These are phyloP conservation scores for Isaurus tuberculatus DNA, from an alignment of 92 coral and sea anemone species.

Conservation along the genomic window DNA sequence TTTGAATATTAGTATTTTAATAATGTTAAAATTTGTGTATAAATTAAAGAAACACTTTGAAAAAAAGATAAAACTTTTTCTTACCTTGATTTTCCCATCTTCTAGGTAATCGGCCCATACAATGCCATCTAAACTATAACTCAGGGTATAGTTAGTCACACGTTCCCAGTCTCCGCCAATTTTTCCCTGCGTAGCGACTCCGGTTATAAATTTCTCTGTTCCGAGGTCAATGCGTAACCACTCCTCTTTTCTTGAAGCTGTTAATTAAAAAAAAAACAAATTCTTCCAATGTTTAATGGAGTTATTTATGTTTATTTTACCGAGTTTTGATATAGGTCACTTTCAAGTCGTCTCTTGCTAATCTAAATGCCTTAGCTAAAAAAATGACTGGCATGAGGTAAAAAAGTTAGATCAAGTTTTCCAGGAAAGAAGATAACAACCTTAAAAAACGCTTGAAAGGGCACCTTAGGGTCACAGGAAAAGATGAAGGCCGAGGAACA, in stretches of 20 bases:
- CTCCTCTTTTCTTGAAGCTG: neutral
- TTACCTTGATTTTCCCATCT: constrained; percentile 22
- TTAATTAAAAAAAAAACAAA: neutral
- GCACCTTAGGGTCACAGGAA: too few species aligned
- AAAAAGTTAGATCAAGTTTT: too few species aligned
- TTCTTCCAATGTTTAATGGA: neutral
- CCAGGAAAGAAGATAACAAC: too few species aligned
- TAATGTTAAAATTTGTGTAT: too few species aligned
- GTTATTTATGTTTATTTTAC: neutral
- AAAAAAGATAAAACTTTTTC: neutral
- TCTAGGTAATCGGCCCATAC: constrained; percentile 23
- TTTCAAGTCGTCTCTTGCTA: too few species aligned
- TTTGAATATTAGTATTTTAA: too few species aligned
- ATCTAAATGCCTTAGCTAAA: too few species aligned
- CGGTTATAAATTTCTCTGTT: constrained; percentile 7
- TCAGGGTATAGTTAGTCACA: constrained; percentile 28
- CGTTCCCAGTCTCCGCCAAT: neutral
- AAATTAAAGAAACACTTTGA: too few species aligned
- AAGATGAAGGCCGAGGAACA: too few species aligned
- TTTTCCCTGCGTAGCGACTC: constrained; percentile 16
- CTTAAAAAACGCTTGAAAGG: too few species aligned
- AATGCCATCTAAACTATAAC: constrained; percentile 7
- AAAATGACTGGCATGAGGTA: too few species aligned
- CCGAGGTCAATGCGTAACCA: constrained; percentile 45
- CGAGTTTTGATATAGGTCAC: neutral